Conservation (phyloP, 2,888 invertebrate species). For the Laspeyria flexula region DNA sequence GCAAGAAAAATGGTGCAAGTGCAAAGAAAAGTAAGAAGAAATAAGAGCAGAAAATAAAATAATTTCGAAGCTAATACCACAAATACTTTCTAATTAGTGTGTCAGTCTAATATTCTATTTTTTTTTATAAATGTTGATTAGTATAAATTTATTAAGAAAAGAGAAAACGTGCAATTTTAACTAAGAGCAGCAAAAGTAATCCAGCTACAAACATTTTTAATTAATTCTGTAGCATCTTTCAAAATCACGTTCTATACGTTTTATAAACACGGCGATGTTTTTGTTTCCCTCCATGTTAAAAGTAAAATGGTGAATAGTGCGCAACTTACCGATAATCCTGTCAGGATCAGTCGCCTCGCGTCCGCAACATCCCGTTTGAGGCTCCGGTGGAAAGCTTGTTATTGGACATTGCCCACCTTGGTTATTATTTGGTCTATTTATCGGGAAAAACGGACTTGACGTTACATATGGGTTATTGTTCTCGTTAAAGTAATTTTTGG, state of each 20-base stretch:
- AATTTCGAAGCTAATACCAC: too few species aligned
- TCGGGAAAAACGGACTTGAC: conserved; percentile 19
- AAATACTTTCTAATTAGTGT: too few species aligned
- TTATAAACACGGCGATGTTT: conserved; percentile 30
- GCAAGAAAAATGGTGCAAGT: not conserved
- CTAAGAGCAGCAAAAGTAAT: conserved; percentile 1
- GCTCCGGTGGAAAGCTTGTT: conserved; percentile 65
- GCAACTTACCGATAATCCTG: conserved; percentile 65
- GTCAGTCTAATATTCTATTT: too few species aligned
- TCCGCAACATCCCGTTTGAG: conserved; percentile 72
- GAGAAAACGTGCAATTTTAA: not conserved
- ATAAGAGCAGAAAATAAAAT: too few species aligned
- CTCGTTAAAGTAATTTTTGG: conserved; percentile 21
- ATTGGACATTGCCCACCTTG: conserved; percentile 55
- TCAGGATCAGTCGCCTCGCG: conserved; percentile 63
- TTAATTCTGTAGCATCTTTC: conserved; percentile 21
- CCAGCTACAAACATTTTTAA: conserved; percentile 11
- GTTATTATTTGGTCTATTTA: conserved; percentile 15
- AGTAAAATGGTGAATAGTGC: conserved; percentile 24
- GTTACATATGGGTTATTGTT: conserved; percentile 36
- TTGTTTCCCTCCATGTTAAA: conserved; percentile 39
- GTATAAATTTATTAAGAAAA: not conserved
- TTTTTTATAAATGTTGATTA: too few species aligned
- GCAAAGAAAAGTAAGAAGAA: not conserved
- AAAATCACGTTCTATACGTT: conserved; percentile 13